phyloP scores from a whole-genome alignment of 2,888 invertebrate species.

The Bombylius discolor region DNA sequence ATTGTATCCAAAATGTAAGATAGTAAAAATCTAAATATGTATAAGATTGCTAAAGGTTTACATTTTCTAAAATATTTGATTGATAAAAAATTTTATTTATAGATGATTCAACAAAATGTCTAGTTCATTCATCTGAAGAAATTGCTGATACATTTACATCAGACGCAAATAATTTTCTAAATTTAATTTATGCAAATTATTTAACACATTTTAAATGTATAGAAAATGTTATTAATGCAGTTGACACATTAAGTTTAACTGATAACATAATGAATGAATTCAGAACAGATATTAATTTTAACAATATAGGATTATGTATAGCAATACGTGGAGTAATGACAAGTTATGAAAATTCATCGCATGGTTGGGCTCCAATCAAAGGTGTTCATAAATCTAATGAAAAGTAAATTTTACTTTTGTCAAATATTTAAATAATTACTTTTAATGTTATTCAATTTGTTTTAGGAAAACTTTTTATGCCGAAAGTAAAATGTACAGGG shows the following conservation, averaged over 20 bases:
- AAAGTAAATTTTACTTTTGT: background rate
- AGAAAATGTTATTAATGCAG: slow-evolving; percentile 46
- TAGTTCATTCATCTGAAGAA: slow-evolving; percentile 46
- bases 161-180: slow-evolving; percentile 51
- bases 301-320: slow-evolving; percentile 45
- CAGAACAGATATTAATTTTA: slow-evolving; percentile 33
- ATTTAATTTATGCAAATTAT: slow-evolving; percentile 64
- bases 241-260: slow-evolving; percentile 54
- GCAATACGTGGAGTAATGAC: slow-evolving; percentile 59
- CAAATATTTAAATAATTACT: background rate
- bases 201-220: slow-evolving; percentile 55
- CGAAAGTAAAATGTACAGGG: background rate
- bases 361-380: slow-evolving; percentile 61
- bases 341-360: slow-evolving; percentile 50
- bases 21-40: background rate
- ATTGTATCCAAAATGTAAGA: slow-evolving; percentile 59
- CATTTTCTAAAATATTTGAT: background rate
- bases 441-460: background rate
- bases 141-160: slow-evolving; percentile 53
- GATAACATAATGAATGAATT: slow-evolving; percentile 56
- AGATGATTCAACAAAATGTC: background rate
- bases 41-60: background rate
- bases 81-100: background rate
- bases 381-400: slow-evolving; percentile 26
- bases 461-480: slow-evolving; percentile 2